Evolutionary conservation across 92 coral and sea anemone species (phyloP), one percentile per base, ranked within the genome.

Genomic region (Plumapathes pennacea): DNA sequence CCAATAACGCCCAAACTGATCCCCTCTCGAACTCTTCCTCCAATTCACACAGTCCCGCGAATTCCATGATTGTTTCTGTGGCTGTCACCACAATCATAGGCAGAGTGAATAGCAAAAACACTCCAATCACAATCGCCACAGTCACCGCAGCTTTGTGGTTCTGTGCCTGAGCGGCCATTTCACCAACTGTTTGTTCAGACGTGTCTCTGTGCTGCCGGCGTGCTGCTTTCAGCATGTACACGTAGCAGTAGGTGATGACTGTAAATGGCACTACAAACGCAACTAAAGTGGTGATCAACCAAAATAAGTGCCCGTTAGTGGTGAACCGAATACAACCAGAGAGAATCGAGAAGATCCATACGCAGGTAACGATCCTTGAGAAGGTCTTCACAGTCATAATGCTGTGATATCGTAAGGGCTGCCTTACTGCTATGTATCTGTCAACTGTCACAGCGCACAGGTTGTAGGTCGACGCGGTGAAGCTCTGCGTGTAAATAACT

Each of bases 371-470:
- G 1, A 32, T 51, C 30, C 25, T 17, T 30, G 39, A 40, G 21
- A 65, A 52, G 9, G 60, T 60, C n/a, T 0, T 8, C 18, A 26
- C 25, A 14, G 72, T 65, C 19, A 40, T 61, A 32, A 65, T 51
- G 24, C 30, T 17, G 51, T 37, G 26, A 9, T 65, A 65, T 18
- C 72, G 60, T 28, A 81, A 54, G 8, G 88, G 88, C 2, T 39
- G 33, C 0, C 59, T 47, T 7, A 81, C 59, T 5, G 60, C 68
- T 2, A 81, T 14, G 17, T 66, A 81, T 32, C 88, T 39, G 17
- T 81, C 88, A 8, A 81, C 36, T 64, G 26, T 72, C 73, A 34
- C 57, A 73, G 19, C 28, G 23, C 17, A 52, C 51, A 4, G 51
- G 51, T 11, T 45, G 19, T 45, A 45, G 9, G 26, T 45, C 6